Evolutionary conservation across 2,797 vertebrate species (phyloP), one percentile per base, ranked within the genome.

Genomic region (Petrocephalus schoutedeni): DNA sequence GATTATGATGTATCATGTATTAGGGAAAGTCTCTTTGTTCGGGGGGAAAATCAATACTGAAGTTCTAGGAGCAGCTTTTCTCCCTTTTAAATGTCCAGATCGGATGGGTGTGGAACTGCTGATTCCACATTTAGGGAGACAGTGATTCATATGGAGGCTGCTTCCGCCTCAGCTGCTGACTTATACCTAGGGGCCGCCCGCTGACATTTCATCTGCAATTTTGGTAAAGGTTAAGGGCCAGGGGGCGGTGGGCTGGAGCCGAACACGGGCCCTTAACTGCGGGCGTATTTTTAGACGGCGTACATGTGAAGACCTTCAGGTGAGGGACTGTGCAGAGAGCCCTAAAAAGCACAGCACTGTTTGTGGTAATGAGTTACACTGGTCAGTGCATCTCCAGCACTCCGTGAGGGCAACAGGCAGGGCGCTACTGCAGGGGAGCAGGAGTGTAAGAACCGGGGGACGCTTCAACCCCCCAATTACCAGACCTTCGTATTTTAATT

Each of bases 1-100:
- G 95, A 96, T 97, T 95, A 97, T 97, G 96, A 97, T 95, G 89
- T 95, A 95, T 96, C 96, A 95, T 96, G 95, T 96, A 95, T 95
- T 92, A 86, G 90, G 93, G 91, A 95, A 95, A 96, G 92, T 95
- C 95, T 96, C 95, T 96, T 97, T 96, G 95, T 96, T 96, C 92
- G 36, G 91, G 89, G 87, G 89, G 92, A 94, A 95, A 97, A 97
- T 97, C 96, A 93, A 96, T 97, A 95, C 74, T 14, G 89, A 90
- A 92, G 92, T 91, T 93, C 93, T 88, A 82, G 91, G 89, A 95
- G 91, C 90, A 90, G 87, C 91, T 92, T 85, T 92, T 90, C 89
- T 87, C 88, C 84, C 88, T 91, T 90, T 90, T 91, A 91, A 87
- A 87, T 88, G 90, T 91, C 86, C 90, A 93, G 88, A 86, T 90